Evolutionary conservation across 2,888 invertebrate species (phyloP).

Genomic region (Dexiosoma caninum): DNA sequence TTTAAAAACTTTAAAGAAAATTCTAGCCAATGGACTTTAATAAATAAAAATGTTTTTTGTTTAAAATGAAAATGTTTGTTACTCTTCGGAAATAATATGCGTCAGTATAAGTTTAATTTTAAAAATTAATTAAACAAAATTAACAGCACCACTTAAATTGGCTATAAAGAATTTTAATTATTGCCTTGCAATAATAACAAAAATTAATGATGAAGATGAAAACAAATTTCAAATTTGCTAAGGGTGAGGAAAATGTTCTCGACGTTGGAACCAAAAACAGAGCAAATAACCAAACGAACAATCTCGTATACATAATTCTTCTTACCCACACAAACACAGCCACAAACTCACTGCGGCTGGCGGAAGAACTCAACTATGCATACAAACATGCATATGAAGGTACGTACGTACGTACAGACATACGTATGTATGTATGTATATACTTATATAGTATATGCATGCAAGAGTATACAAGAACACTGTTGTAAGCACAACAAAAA

Average conservation of each 20-base stretch:
- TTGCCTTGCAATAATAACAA: constrained; percentile 36
- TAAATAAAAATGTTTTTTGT: background rate
- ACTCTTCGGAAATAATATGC: background rate
- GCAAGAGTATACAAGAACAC: background rate
- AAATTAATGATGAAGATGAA: constrained; percentile 65
- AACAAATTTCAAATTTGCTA: constrained; percentile 65
- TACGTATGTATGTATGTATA: background rate
- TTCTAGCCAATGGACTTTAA: background rate
- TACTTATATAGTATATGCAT: no score
- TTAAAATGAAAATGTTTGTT: background rate
- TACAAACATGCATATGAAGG: background rate
- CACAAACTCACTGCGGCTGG: no score
- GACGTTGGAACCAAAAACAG: constrained; percentile 47
- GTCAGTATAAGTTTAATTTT: no score
- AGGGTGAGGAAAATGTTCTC: constrained; percentile 54
- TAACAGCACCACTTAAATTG: background rate
- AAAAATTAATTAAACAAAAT: background rate
- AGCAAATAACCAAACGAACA: background rate
- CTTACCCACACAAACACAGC: background rate
- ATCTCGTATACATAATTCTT: background rate
- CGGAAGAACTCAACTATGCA: background rate
- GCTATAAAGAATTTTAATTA: constrained; percentile 36
- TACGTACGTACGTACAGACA: background rate
- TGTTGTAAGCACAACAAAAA: constrained; percentile 39
- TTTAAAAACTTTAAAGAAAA: background rate